These are phyloP conservation scores for Merluccius polli DNA, from an alignment of 2,797 vertebrate genomes.

Conservation along the genomic window DNA sequence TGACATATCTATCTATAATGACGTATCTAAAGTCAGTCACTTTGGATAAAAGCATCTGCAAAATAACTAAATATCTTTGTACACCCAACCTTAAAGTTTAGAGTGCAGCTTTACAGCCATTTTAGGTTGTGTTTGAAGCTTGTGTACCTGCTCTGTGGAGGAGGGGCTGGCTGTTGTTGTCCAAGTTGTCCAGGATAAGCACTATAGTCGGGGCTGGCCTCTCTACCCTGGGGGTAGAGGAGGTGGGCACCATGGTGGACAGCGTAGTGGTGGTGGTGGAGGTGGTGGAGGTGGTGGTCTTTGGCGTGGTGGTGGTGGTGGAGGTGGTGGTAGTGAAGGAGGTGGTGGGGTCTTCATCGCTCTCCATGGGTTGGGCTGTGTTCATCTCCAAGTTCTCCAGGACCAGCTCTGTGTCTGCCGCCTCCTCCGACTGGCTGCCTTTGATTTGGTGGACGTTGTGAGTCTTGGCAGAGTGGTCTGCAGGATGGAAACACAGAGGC, in stretches of 20 bases:
- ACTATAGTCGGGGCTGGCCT: conserved; percentile 53
- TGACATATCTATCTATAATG: too few species aligned
- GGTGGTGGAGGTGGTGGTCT: conserved; percentile 25
- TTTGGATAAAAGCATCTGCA: not conserved
- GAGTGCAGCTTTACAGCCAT: not conserved
- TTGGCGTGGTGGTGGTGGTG: conserved; percentile 37
- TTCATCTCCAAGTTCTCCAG: conserved; percentile 60
- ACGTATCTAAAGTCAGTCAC: not conserved
- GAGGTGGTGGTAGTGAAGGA: conserved; percentile 32
- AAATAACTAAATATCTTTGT: not conserved
- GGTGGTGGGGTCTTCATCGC: conserved; percentile 24
- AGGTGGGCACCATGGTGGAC: conserved; percentile 20
- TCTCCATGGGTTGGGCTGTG: conserved; percentile 11
- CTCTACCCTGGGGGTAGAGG: conserved; percentile 38
- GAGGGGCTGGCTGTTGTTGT: conserved; percentile 57
- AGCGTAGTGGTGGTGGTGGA: conserved; percentile 35
- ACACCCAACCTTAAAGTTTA: not conserved
- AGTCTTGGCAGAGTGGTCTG: conserved; percentile 72
- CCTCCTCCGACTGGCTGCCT: conserved; percentile 67
- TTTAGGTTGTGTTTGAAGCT: not conserved
- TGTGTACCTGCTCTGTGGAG: conserved; percentile 78
- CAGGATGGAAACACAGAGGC: conserved; percentile 10
- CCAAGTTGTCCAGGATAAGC: conserved; percentile 62
- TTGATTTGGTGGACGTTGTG: conserved; percentile 63
- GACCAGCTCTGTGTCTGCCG: conserved; percentile 54